These are phyloP conservation scores for Himalopsyche kuldschensis DNA, from an alignment of 2,888 invertebrate genomes.

Conservation along the genomic window DNA sequence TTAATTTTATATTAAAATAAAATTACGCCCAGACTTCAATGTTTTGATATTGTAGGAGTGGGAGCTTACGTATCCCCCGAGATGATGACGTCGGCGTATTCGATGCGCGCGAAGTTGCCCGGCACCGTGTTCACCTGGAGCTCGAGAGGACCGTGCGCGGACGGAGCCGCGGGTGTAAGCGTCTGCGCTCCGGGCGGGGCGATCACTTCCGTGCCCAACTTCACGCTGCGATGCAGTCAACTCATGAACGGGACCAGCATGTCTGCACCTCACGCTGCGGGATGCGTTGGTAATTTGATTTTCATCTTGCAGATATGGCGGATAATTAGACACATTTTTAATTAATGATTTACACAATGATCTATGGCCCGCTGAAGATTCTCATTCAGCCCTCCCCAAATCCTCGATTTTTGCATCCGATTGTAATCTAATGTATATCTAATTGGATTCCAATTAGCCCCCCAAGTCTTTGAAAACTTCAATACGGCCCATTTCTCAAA, in stretches of 20 bases:
- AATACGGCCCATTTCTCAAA: too few species aligned
- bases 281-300: slow-evolving; percentile 70
- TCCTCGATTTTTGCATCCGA: too few species aligned
- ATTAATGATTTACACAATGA: background rate
- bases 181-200: slow-evolving; percentile 95
- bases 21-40: background rate
- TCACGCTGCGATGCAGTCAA: slow-evolving; percentile 81
- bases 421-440: too few species aligned
- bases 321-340: too few species aligned
- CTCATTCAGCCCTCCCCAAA: too few species aligned
- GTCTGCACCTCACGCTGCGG: slow-evolving; percentile 96
- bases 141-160: slow-evolving; percentile 83
- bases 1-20: too few species aligned
- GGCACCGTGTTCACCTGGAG: slow-evolving; percentile 91
- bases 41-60: slow-evolving; percentile 62
- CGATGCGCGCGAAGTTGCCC: slow-evolving; percentile 79
- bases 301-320: background rate
- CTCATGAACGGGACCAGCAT: slow-evolving; percentile 98
- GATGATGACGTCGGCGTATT: slow-evolving; percentile 96
- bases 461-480: too few species aligned
- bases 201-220: slow-evolving; percentile 88
- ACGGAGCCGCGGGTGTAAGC: slow-evolving; percentile 86
- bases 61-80: slow-evolving; percentile 97
- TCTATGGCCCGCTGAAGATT: too few species aligned
- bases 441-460: background rate